phyloP scores from a whole-genome alignment of 2,888 invertebrate genomes.

The Caenorhabditis virilis region DNA sequence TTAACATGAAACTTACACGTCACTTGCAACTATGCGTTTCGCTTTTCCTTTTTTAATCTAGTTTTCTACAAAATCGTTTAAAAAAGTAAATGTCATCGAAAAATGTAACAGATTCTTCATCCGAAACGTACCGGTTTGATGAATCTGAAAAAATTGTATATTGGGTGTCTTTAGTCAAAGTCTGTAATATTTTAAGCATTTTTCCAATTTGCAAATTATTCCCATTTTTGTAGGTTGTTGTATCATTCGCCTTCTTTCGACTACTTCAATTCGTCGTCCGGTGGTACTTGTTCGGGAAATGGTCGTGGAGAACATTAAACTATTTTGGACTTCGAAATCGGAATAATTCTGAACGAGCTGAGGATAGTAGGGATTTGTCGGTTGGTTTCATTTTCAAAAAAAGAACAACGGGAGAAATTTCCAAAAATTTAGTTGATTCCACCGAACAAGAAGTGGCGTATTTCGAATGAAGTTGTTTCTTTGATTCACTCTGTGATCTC shows the following conservation, averaged over 20 bases:
- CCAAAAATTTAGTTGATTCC: slow-evolving; percentile 51
- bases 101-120: too few relatives aligned
- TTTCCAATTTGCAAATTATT: too few relatives aligned
- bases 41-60: too few relatives aligned
- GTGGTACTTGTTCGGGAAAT: slow-evolving; percentile 62
- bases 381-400: slow-evolving; percentile 24
- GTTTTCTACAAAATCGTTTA: too few relatives aligned
- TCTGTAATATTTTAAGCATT: too few relatives aligned
- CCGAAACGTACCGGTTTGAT: too few relatives aligned
- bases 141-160: too few relatives aligned
- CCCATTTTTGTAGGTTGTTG: too few relatives aligned
- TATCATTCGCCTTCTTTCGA: slow-evolving; percentile 61
- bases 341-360: not conserved
- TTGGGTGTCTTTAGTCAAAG: too few relatives aligned
- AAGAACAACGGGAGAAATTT: not conserved
- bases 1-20: too few relatives aligned
- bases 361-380: slow-evolving; percentile 45
- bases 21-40: too few relatives aligned
- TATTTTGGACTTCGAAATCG: slow-evolving; percentile 58
- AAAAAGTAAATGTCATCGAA: too few relatives aligned
- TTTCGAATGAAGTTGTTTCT: slow-evolving; percentile 65
- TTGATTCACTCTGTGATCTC: slow-evolving; percentile 63
- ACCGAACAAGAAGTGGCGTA: slow-evolving; percentile 67
- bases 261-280: slow-evolving; percentile 62
- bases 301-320: slow-evolving; percentile 63